Conservation (phyloP, 64 coral and sea anemone genomes). For the Montipora cactus region DNA sequence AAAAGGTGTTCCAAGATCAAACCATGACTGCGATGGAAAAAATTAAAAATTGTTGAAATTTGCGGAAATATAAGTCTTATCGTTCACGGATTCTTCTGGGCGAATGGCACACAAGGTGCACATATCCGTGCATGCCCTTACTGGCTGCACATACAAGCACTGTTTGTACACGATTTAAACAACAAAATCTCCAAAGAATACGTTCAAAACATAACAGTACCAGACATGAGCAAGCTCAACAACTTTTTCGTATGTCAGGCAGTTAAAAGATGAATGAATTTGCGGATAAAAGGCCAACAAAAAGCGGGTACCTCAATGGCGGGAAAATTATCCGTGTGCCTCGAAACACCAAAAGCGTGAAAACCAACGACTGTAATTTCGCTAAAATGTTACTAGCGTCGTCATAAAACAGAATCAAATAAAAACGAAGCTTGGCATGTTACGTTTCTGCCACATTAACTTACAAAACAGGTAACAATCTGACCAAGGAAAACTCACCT, state of each 20-base stretch:
- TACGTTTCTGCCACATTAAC: background rate
- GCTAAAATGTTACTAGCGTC: background rate
- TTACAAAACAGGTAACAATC: background rate
- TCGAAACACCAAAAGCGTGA: background rate
- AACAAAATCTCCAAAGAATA: background rate
- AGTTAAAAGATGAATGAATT: background rate
- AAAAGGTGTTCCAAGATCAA: too few species aligned
- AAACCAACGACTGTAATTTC: background rate
- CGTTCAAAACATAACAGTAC: background rate
- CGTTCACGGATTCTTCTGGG: too few species aligned
- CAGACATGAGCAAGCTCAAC: background rate
- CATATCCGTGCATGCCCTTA: background rate
- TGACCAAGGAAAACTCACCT: background rate
- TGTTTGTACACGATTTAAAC: conserved; percentile 8
- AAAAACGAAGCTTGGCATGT: background rate
- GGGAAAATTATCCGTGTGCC: background rate
- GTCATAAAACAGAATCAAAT: background rate
- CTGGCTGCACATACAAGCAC: background rate
- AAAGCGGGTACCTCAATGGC: too few species aligned
- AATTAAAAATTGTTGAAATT: too few species aligned
- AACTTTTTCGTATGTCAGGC: background rate
- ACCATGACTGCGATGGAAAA: too few species aligned
- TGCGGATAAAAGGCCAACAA: background rate
- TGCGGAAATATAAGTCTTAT: too few species aligned
- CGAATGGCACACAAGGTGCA: background rate